Conservation (phyloP, 2,888 invertebrate genomes). For the Athalia rosae region DNA sequence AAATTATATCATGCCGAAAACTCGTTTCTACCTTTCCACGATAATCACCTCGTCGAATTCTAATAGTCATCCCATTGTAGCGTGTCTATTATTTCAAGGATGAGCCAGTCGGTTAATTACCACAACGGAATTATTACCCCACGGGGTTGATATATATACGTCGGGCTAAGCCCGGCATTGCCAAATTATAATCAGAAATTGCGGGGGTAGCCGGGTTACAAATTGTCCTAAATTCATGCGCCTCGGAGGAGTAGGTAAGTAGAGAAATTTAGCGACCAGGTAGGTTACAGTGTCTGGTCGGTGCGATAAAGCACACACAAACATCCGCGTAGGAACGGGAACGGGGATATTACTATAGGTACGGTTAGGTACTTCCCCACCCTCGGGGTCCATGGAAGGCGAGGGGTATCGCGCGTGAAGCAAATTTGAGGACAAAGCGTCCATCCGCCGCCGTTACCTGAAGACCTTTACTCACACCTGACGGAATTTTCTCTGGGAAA, state of each 20-base stretch:
- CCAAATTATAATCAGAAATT: background rate
- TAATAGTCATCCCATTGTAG: too few relatives aligned
- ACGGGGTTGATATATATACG: background rate
- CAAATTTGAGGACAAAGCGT: constrained; percentile 33
- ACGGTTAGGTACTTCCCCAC: too few relatives aligned
- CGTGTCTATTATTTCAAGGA: too few relatives aligned
- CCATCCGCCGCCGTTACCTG: constrained; percentile 10
- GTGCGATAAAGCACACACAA: constrained; percentile 26
- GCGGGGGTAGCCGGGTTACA: background rate
- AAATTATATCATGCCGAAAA: too few relatives aligned
- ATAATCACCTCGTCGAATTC: too few relatives aligned
- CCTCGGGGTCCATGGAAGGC: background rate
- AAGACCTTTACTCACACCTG: constrained; percentile 32
- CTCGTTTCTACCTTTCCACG: too few relatives aligned
- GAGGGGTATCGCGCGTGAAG: constrained; percentile 16
- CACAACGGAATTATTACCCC: too few relatives aligned
- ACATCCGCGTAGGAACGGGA: background rate
- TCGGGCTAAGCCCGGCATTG: background rate
- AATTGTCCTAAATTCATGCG: constrained; percentile 2
- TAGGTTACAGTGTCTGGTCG: constrained; percentile 2
- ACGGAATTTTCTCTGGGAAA: background rate
- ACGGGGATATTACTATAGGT: too few relatives aligned
- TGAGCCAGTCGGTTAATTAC: too few relatives aligned
- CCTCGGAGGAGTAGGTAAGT: background rate
- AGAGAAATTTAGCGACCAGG: constrained; percentile 19